Percentiles rank a stretch among this genome's conserved stretches.
Evolutionary conservation across 2,888 invertebrate species (phyloP).

Genomic region (Metalampra italica): DNA sequence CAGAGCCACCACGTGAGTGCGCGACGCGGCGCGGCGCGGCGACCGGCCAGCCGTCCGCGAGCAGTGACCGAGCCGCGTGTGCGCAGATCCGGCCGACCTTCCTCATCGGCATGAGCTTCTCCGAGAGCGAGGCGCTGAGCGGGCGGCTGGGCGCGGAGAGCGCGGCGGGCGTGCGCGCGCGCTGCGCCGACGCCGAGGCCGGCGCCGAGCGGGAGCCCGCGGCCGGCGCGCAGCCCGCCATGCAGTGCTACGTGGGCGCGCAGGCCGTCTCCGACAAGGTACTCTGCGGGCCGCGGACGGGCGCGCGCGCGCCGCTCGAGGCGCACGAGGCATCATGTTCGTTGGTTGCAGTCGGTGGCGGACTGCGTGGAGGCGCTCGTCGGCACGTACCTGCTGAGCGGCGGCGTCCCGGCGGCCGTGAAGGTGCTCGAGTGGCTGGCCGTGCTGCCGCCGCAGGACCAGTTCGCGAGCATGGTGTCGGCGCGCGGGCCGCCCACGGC

Average conservation of each 20-base stretch:
- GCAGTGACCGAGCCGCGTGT: too few relatives aligned
- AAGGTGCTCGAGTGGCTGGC: constrained; percentile 82
- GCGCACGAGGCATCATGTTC: too few relatives aligned
- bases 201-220: constrained; percentile 44
- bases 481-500: constrained; percentile 54
- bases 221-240: constrained; percentile 54
- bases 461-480: constrained; percentile 34
- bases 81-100: constrained; percentile 73
- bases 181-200: constrained; percentile 33
- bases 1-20: constrained; percentile 48
- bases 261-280: constrained; percentile 81
- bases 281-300: not conserved
- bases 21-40: too few relatives aligned
- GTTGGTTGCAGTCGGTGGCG: constrained; percentile 72
- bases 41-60: too few relatives aligned
- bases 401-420: constrained; percentile 60
- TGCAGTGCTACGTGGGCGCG: constrained; percentile 72
- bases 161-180: constrained; percentile 30
- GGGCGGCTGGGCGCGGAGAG: constrained; percentile 53
- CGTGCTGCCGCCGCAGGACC: constrained; percentile 74
- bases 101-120: constrained; percentile 68
- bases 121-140: constrained; percentile 50
- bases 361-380: constrained; percentile 93
- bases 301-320: too few relatives aligned
- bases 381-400: constrained; percentile 74